These are phyloP conservation scores for Tachysurus fulvidraco DNA, from an alignment of 2,113 vertebrate genomes.

Conservation along the genomic window DNA sequence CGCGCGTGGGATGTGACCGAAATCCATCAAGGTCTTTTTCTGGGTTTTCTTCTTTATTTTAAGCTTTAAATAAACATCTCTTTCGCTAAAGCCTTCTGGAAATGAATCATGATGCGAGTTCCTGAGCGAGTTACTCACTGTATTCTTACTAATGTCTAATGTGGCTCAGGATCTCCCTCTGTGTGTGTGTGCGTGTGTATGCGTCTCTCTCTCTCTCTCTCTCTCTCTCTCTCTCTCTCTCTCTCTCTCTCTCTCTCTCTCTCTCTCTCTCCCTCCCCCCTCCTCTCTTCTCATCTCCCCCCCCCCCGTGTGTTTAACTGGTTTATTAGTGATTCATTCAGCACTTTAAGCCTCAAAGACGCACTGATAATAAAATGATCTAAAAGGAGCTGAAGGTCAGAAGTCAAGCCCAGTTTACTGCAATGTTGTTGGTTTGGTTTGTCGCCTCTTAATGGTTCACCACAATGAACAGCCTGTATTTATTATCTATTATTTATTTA, in stretches of 20 bases:
- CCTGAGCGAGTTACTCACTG: not conserved
- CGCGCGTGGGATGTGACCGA: slow-evolving; percentile 44
- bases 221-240: too few relatives aligned
- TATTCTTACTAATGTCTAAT: not conserved
- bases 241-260: too few relatives aligned
- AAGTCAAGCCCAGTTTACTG: not conserved
- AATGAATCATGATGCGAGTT: not conserved
- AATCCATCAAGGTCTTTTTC: slow-evolving; percentile 40
- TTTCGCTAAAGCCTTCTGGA: not conserved
- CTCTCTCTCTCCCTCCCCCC: too few relatives aligned
- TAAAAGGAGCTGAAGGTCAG: not conserved
- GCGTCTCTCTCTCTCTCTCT: slow-evolving; percentile 25
- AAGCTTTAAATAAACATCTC: not conserved
- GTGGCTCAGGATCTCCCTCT: slow-evolving; percentile 11
- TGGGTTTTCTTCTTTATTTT: slow-evolving; percentile 17
- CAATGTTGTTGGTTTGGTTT: slow-evolving; percentile 39
- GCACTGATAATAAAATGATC: not conserved
- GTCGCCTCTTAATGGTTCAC: not conserved
- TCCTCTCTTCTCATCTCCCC: too few relatives aligned
- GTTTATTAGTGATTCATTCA: not conserved
- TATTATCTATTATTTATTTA: not conserved
- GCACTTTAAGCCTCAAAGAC: not conserved
- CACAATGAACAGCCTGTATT: not conserved
- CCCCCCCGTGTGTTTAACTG: too few relatives aligned
- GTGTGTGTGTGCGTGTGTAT: not conserved